Conservation (phyloP, 2,797 vertebrate species). For the Neostethus bicornis region DNA sequence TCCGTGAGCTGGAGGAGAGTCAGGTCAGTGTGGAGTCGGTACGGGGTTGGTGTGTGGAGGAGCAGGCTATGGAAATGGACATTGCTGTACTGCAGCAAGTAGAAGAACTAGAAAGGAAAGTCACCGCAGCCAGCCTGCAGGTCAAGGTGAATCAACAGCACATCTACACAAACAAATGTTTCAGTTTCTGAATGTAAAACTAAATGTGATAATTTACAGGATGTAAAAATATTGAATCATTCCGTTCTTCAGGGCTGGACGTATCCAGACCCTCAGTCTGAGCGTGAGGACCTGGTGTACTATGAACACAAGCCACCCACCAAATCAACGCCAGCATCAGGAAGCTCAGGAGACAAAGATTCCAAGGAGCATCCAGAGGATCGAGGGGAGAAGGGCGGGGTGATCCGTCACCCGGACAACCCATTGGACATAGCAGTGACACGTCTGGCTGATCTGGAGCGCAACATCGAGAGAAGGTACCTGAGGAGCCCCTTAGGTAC, state of each 20-base stretch:
- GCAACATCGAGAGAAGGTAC: constrained; percentile 99
- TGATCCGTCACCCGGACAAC: constrained; percentile 95
- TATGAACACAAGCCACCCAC: constrained; percentile 93
- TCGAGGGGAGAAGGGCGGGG: constrained; percentile 82
- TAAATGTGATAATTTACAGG: neutral
- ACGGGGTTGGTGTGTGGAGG: constrained; percentile 97
- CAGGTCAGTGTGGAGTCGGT: constrained; percentile 94
- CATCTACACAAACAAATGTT: neutral
- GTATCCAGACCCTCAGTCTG: constrained; percentile 93
- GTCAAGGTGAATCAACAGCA: constrained; percentile 86
- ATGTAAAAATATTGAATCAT: constrained; percentile 14
- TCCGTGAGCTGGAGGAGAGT: constrained; percentile 92
- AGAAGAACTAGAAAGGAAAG: constrained; percentile 97
- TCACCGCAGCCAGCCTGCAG: constrained; percentile 97
- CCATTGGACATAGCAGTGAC: constrained; percentile 99
- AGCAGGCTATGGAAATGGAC: constrained; percentile 98
- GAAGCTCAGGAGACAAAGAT: constrained; percentile 78
- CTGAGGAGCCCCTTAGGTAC: constrained; percentile 99
- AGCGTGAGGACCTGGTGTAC: constrained; percentile 98
- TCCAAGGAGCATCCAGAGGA: constrained; percentile 85
- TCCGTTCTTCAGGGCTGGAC: constrained; percentile 90
- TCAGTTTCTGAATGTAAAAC: neutral
- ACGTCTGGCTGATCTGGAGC: constrained; percentile 99
- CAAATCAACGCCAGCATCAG: constrained; percentile 74
- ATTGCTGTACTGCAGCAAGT: constrained; percentile 96